A percentile compares a stretch with the other conserved stretches of the same genome.
phyloP scores from a whole-genome alignment of 64 coral and sea anemone genomes.

The Trachythela sp. region DNA sequence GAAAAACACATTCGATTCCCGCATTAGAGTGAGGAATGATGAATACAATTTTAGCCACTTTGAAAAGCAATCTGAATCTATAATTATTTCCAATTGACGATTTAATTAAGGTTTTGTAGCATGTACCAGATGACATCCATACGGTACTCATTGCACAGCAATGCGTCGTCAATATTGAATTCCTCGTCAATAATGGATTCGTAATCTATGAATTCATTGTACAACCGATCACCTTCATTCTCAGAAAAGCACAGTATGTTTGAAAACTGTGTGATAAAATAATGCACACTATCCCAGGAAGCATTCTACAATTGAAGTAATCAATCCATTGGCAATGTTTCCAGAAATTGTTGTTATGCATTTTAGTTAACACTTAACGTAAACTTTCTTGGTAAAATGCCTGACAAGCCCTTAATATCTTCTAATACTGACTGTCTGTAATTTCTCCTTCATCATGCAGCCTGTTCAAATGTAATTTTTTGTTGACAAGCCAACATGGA shows the following conservation, averaged over 20 bases:
- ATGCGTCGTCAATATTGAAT: neutral
- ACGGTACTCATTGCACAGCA: neutral
- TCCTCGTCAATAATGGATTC: neutral
- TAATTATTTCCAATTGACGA: neutral
- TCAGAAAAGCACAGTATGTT: slow-evolving; percentile 15
- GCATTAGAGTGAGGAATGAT: slow-evolving; percentile 33
- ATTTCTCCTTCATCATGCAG: slow-evolving; percentile 6
- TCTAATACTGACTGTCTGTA: neutral
- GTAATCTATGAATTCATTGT: slow-evolving; percentile 16
- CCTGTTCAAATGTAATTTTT: neutral
- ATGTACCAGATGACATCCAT: slow-evolving; percentile 39
- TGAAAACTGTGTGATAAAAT: slow-evolving; percentile 5
- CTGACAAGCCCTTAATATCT: neutral
- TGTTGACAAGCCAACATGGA: neutral
- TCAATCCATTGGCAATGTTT: slow-evolving; percentile 21
- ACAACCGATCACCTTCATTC: slow-evolving; percentile 3
- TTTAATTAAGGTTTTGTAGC: slow-evolving; percentile 22
- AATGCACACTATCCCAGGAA: slow-evolving; percentile 22
- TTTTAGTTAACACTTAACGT: slow-evolving; percentile 16
- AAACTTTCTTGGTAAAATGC: slow-evolving; percentile 34
- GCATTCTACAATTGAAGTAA: slow-evolving; percentile 13
- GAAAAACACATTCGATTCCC: slow-evolving; percentile 27
- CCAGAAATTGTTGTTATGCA: slow-evolving; percentile 30
- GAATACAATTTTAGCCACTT: slow-evolving; percentile 13
- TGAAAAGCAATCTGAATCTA: slow-evolving; percentile 2